Conservation (phyloP, 2,888 invertebrate genomes). For the Erynnis tages region DNA sequence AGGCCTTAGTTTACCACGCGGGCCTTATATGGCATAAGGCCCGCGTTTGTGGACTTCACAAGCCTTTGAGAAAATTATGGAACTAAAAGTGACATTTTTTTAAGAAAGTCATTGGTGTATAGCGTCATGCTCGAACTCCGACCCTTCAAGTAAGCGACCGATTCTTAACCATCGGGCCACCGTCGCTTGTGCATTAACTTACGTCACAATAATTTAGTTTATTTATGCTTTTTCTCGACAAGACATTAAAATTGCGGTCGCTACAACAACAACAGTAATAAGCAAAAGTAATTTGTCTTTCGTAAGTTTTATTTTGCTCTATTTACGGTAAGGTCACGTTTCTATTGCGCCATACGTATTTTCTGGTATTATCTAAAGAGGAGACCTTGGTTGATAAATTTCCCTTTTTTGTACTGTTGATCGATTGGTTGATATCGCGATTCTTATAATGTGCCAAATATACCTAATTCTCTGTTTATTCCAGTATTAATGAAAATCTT, state of each 20-base stretch:
- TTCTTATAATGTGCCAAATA: background rate
- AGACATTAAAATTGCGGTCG: background rate
- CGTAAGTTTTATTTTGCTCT: constrained; percentile 3
- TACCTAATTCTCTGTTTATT: no score
- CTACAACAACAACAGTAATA: constrained; percentile 43
- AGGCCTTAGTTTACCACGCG: no score
- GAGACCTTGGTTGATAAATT: constrained; percentile 13
- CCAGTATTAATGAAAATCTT: no score
- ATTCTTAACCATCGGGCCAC: no score
- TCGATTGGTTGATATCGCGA: background rate
- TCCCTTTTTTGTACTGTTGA: constrained; percentile 9
- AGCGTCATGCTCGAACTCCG: no score
- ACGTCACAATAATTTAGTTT: background rate
- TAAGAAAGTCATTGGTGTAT: no score
- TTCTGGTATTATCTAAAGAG: constrained; percentile 4
- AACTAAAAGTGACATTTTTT: no score
- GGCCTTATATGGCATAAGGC: no score
- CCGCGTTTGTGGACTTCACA: no score
- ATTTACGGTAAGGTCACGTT: constrained; percentile 20
- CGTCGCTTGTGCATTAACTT: no score
- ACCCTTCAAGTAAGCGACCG: no score
- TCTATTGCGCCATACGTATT: constrained; percentile 6
- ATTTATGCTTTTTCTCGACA: background rate
- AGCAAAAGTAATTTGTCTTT: background rate
- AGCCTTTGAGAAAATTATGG: no score